phyloP scores from a whole-genome alignment of 2,888 invertebrate genomes.

The Unio delphinus region DNA sequence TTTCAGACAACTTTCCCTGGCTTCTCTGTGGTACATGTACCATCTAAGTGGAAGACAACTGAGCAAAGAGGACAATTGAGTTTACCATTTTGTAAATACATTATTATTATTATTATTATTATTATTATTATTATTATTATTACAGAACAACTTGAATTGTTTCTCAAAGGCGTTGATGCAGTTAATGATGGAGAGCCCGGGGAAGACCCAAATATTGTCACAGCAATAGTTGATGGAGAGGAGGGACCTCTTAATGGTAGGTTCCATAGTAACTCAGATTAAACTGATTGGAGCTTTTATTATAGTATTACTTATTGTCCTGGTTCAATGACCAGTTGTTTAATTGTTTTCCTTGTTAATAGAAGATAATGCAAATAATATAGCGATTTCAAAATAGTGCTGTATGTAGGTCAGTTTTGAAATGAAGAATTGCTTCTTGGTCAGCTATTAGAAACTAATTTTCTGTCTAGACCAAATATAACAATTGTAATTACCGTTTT shows the following conservation, averaged over 20 bases:
- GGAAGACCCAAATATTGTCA: constrained; percentile 53
- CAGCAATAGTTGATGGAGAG: constrained; percentile 61
- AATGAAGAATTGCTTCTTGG: too few relatives aligned
- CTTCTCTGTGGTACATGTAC: too few relatives aligned
- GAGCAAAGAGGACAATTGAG: too few relatives aligned
- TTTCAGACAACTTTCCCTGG: too few relatives aligned
- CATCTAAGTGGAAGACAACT: too few relatives aligned
- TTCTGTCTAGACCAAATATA: too few relatives aligned
- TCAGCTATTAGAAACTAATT: too few relatives aligned
- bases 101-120: not conserved
- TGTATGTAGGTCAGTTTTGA: too few relatives aligned
- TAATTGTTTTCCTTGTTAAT: not conserved
- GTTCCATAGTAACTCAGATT: constrained; percentile 6
- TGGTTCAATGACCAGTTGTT: not conserved
- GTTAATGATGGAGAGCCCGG: constrained; percentile 58
- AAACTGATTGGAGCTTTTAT: constrained; percentile 3
- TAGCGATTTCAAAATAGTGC: too few relatives aligned
- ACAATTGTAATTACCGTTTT: too few relatives aligned
- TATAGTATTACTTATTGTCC: not conserved
- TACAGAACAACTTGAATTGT: constrained; percentile 70
- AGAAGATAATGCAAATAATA: too few relatives aligned
- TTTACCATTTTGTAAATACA: not conserved
- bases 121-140: constrained; percentile 5
- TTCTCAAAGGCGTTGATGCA: constrained; percentile 65
- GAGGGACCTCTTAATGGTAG: constrained; percentile 64